phyloP scores from a whole-genome alignment of 2,113 vertebrate species.

The Neolamprologus kungweensis region DNA sequence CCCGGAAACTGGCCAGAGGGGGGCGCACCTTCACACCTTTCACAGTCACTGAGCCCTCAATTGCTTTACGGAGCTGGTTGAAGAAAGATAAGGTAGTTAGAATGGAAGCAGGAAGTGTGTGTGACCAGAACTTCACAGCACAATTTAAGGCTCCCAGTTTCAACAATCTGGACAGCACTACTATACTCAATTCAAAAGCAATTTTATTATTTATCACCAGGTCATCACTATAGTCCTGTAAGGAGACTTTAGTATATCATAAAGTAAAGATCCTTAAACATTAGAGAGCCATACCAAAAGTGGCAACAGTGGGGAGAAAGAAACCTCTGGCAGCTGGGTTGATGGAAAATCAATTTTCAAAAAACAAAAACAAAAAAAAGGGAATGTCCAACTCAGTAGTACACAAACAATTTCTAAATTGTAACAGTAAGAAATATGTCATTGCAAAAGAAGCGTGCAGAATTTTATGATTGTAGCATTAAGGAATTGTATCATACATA shows the following conservation, averaged over 20 bases:
- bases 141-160: neutral
- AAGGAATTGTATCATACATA: neutral
- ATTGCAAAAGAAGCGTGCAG: neutral
- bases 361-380: neutral
- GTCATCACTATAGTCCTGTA: neutral
- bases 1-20: slow-evolving; percentile 90
- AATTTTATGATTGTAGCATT: neutral
- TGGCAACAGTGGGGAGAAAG: neutral
- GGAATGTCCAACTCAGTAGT: neutral
- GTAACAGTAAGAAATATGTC: neutral
- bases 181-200: neutral
- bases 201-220: neutral
- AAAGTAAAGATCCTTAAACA: neutral
- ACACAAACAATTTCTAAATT: neutral
- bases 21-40: slow-evolving; percentile 93
- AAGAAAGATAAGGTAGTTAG: neutral
- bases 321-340: neutral
- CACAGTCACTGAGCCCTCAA: slow-evolving; percentile 90
- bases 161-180: neutral
- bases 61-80: slow-evolving; percentile 88
- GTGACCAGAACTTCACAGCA: neutral
- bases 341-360: neutral
- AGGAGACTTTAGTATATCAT: neutral
- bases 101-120: neutral
- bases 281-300: neutral